A percentile compares a stretch with the other conserved stretches of the same genome.
Evolutionary conservation across 2,888 invertebrate species (phyloP).

Genomic region (Drymonia ruficornis): DNA sequence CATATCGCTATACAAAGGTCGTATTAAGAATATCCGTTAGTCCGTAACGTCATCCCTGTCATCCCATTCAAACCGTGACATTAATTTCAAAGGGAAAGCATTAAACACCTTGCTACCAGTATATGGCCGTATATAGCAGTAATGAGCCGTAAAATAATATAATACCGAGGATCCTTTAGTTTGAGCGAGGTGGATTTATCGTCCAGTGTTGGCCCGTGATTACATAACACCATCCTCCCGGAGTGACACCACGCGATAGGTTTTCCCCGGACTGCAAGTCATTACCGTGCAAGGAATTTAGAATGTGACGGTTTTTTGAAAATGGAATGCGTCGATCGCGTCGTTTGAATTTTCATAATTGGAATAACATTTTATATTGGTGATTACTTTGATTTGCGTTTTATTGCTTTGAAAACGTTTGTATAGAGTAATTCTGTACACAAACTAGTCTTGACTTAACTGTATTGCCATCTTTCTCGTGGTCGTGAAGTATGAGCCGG

Average conservation of each 20-base stretch:
- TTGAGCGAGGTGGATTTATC: constrained; percentile 55
- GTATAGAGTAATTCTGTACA: no score
- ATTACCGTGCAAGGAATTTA: background rate
- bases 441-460: no score
- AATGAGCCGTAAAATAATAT: constrained; percentile 59
- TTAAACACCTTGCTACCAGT: constrained; percentile 13
- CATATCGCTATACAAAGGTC: no score
- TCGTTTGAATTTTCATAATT: background rate
- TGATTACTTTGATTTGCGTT: background rate
- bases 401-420: background rate
- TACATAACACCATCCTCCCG: constrained; percentile 54
- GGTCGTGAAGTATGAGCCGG: no score
- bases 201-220: constrained; percentile 59
- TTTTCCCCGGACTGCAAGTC: background rate
- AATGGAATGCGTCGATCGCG: background rate
- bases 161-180: constrained; percentile 46
- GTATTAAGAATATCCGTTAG: no score
- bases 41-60: no score
- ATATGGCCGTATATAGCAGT: background rate
- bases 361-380: background rate
- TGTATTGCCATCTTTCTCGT: no score
- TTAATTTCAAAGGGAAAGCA: background rate
- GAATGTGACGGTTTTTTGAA: background rate
- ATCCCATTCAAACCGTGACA: background rate
- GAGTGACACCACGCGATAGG: constrained; percentile 8